Evolutionary conservation across 92 coral and sea anemone species (phyloP), one percentile per base, ranked within the genome.

Genomic region (Zoanthus sociatus): DNA sequence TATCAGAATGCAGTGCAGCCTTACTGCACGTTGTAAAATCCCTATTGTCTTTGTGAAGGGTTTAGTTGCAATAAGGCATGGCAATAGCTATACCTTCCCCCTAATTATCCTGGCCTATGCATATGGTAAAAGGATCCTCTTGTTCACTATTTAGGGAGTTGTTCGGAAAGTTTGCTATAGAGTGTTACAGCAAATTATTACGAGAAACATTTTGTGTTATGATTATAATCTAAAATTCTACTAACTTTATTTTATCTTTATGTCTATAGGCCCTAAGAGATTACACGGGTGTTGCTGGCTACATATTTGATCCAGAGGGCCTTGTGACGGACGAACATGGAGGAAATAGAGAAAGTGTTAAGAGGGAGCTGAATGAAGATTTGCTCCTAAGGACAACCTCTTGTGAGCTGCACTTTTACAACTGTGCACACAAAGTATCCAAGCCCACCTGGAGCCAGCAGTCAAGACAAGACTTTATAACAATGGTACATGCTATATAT

Each of bases 371-470:
- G 30, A 83, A 83, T 37, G 33, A 66, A 18, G 84, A 54, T 12
- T 67, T 60, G 8, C 37, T 88, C 13, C 54, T 54, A 31, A 15
- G 88, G 8, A 76, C 91, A 13, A 44, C 45, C 21, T 89, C 91
- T 20, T 83, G 91, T 83, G 91, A 89, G 71, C 15, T 86, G 67
- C 92, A 89, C 70, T 89, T 89, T 47, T 89, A 83, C 83, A 21
- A 45, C 50, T 87, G 84, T 31, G 86, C 84, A 17, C 79, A 69
- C 54, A 66, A 67, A 73, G 77, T 72, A 6, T 50, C 69, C 44
- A 63, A 37, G 61, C 56, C 85, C 26, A 84, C 70, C 26, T 87
- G 90, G 86, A 86, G 89, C 63, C 64, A 32, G 4, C 77, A 61
- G 37, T 18, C 89, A 20, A 86, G 46, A 30, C 72, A 72, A 76